Base-by-base conservation (phyloP, 2,888 invertebrate genomes). In the Eurois occulta region DNA sequence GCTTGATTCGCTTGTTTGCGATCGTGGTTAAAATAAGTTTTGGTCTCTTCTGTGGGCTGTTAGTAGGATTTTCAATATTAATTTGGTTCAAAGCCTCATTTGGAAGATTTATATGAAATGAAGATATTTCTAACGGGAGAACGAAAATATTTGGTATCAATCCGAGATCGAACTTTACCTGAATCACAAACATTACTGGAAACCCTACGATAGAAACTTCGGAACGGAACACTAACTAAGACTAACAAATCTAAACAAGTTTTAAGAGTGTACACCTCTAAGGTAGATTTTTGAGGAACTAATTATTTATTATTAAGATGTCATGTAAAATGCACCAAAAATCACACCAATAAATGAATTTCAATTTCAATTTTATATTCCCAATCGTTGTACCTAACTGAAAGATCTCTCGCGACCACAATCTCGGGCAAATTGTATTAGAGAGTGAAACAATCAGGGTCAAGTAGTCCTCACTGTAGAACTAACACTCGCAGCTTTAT, bases 1-100 rank as follows among this genome's bases (percentile, higher is more conserved):
- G 35, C 38, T 58, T 32, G 46, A 28, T 48, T 60, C 55, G 41
- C 24, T 43, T 75, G 55, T 69, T 80, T 52, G 48, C 24, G 21
- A 16, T 24, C n/a, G 55, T 32, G 21, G 55, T 73, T 73, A 64
- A 32, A 81, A 84, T 79, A 38, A 66, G 35, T 73, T 70, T 46
- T 35, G 11, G 7, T 18, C 35, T 65, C 18, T 46, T 6, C 21
- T n/a, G 21, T 10, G 21, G 24, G 38, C n/a, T 35, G 10, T 58
- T 41, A 41, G 24, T 38, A 16, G 48, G 10, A 58, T n/a, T 41
- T 81, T 18, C 28, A 16, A 48, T 10, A 65, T 55, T 8, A 16
- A 16, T 52, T 48, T 62, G 10, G 7, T 35, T 24, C 4, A 10
- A 32, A 18, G 18, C 28, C 41, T 35, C 18, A 18, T 28, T 35